Evolutionary conservation across 2,113 vertebrate species (phyloP), one percentile per base, ranked within the genome.

Genomic region (Psephotus haematonotus): DNA sequence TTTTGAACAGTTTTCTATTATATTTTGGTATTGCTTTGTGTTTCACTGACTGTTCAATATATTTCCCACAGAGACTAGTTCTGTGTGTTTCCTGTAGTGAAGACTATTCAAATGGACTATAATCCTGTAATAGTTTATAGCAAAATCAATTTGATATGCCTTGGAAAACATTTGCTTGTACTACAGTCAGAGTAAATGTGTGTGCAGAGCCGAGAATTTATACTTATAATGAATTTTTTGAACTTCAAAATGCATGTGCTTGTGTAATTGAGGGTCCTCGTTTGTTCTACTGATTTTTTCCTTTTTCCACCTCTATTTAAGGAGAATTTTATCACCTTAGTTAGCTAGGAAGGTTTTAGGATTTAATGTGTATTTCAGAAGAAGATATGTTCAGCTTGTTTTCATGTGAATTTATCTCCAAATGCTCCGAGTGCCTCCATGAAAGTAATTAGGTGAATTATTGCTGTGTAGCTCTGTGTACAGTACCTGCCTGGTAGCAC

Each of bases 1-100:
- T 85, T 89, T 86, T 28, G 63, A 74, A 91, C 52, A 3, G 29
- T 82, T 83, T 81, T 64, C 47, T 83, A 18, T 84, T 92, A 49
- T 63, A 59, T 78, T 75, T 84, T 78, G 44, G 24, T 71, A 72
- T 90, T 90, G 49, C 72, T 92, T 88, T 89, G 65, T 89, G 81
- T 95, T 93, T 96, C 93, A 93, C 72, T 94, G 90, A n/a, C 83
- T 92, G 28, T 92, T 94, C 86, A 88, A 69, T 95, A 60, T 63
- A 85, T 87, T 92, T 94, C 69, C 94, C 62, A 39, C 71, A 75
- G 87, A 88, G 82, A 90, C 52, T 47, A 50, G 77, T 84, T 95
- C 74, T 94, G 5, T 80, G 59, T 71, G 43, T 92, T 96, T 93
- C 88, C 89, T 90, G 57, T 86, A 86, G 89, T 72, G 88, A 93